Evolutionary conservation across 2,113 vertebrate species (phyloP).

Genomic region (Alouatta palliata): DNA sequence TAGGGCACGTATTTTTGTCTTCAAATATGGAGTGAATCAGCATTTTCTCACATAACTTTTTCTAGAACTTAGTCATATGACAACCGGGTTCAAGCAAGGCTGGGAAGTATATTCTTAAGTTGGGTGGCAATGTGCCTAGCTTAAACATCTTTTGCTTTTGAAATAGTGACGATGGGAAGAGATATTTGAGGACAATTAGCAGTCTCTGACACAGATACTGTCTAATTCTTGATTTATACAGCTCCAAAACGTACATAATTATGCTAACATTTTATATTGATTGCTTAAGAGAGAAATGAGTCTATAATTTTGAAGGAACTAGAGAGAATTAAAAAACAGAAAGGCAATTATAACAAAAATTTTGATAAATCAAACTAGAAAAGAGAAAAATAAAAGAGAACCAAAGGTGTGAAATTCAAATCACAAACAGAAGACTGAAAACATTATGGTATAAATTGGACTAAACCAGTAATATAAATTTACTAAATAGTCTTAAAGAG

Average conservation of each 20-base stretch:
- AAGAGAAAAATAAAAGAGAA: background rate
- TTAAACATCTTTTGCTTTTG: background rate
- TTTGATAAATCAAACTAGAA: background rate
- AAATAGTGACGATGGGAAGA: background rate
- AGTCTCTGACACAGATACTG: background rate
- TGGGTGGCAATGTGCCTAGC: background rate
- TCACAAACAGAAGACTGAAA: background rate
- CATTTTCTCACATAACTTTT: slow-evolving; percentile 41
- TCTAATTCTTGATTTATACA: slow-evolving; percentile 15
- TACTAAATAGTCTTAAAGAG: background rate
- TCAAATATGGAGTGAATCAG: slow-evolving; percentile 32
- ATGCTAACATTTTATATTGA: background rate
- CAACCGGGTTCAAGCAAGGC: background rate
- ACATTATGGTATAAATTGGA: background rate
- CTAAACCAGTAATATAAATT: background rate
- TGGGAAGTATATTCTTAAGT: background rate
- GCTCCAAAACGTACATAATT: background rate
- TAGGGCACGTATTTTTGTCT: slow-evolving; percentile 48
- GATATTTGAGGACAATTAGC: slow-evolving; percentile 27
- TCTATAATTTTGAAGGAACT: background rate
- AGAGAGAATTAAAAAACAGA: background rate
- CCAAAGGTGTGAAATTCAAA: background rate
- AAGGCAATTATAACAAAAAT: background rate
- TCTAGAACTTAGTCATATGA: slow-evolving; percentile 27
- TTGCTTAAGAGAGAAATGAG: background rate